Conservation (phyloP, 1,140 invertebrate genomes). For the Drosophila pectinifera region DNA sequence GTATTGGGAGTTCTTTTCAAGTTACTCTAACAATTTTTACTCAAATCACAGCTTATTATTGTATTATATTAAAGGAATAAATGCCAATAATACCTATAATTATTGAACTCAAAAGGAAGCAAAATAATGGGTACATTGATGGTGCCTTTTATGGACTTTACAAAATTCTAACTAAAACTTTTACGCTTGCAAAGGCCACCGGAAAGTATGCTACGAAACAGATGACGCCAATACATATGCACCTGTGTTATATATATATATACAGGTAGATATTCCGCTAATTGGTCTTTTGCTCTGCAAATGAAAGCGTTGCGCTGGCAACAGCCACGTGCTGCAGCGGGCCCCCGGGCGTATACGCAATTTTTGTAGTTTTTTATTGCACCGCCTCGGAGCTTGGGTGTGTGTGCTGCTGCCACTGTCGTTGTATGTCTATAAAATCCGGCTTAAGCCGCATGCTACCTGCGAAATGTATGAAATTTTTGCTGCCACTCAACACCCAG, state of each 20-base stretch:
- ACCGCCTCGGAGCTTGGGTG: conserved; percentile 1
- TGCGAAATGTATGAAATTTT: conserved; percentile 75
- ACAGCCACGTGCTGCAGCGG: conserved; percentile 58
- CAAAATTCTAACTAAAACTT: not conserved
- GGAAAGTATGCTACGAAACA: conserved; percentile 39
- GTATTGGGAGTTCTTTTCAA: not conserved
- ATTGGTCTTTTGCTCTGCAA: conserved; percentile 64
- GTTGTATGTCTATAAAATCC: conserved; percentile 71
- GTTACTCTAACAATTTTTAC: not conserved
- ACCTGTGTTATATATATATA: not conserved
- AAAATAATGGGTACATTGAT: no score
- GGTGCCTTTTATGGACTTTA: not conserved
- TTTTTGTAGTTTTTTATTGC: conserved; percentile 66
- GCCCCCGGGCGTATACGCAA: conserved; percentile 73
- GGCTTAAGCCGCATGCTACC: conserved; percentile 73
- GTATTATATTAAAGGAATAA: no score
- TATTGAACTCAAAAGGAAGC: not conserved
- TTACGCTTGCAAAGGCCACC: not conserved
- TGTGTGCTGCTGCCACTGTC: conserved; percentile 1
- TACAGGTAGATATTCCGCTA: conserved; percentile 36
- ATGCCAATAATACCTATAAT: no score
- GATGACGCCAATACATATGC: conserved; percentile 8
- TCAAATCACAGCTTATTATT: no score
- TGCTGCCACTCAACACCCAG: conserved; percentile 60
- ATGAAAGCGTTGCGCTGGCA: conserved; percentile 66